phyloP scores from a whole-genome alignment of 2,113 vertebrate species.

The Oncorhynchus tshawytscha region DNA sequence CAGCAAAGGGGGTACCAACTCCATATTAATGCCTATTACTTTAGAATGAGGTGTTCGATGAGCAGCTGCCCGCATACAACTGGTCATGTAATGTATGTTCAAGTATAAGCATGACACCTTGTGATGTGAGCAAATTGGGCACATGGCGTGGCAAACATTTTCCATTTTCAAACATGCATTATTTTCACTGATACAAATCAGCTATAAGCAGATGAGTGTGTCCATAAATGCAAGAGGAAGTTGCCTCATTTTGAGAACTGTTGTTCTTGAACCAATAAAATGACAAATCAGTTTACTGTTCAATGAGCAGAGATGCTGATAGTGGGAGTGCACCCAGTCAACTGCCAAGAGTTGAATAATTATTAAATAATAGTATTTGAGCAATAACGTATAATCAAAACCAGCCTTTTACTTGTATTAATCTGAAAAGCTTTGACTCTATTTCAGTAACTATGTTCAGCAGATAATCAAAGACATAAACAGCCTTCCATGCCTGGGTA shows the following conservation, averaged over 20 bases:
- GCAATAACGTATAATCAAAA: conserved; percentile 26
- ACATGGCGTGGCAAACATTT: conserved; percentile 9
- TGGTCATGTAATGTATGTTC: neutral
- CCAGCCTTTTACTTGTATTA: too few species aligned
- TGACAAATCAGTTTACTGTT: conserved; percentile 1
- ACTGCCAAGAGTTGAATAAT: conserved; percentile 12
- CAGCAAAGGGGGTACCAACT: too few species aligned
- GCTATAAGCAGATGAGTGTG: neutral
- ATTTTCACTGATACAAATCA: conserved; percentile 14
- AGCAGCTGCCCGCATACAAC: neutral
- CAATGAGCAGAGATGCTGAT: conserved; percentile 11
- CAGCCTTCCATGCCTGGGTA: neutral
- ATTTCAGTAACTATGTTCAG: conserved; percentile 35
- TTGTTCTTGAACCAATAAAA: conserved; percentile 3
- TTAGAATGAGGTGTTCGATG: too few species aligned
- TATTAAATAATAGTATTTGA: conserved; percentile 9
- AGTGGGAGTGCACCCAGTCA: neutral
- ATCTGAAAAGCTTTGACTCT: conserved; percentile 34
- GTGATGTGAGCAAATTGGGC: neutral
- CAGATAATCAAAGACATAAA: conserved; percentile 23
- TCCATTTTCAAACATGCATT: conserved; percentile 19
- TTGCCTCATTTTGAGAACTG: neutral
- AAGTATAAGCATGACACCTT: neutral
- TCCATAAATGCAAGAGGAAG: neutral
- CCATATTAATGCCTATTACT: too few species aligned